Evolutionary conservation across 2,113 vertebrate genomes (phyloP), one percentile per base, ranked within the genome.

Genomic region (Chitala chitala): DNA sequence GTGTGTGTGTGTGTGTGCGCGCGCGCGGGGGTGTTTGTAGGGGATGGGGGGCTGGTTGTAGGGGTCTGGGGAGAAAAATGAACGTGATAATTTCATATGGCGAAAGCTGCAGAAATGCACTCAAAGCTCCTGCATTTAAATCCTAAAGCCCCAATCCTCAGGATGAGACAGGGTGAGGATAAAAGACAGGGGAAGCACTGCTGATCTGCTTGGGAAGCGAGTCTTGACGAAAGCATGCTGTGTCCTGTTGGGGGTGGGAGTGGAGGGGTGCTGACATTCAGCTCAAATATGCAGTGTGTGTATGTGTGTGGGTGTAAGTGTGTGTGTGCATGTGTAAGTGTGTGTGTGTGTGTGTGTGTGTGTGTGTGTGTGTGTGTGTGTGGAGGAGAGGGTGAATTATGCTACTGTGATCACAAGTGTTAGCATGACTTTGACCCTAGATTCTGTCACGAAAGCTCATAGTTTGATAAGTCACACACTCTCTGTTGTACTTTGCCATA

Each of bases 11-110:
- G n/a, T n/a, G n/a, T n/a, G n/a, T n/a, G n/a, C n/a, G n/a, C n/a
- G n/a, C n/a, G n/a, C 76, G 38, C 78, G 86, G 85, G 83, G 82
- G 76, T 79, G 79, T 48, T 29, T 7, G 85, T 83, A 82, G 85
- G 82, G 82, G 74, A 17, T 75, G 82, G 78, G 13, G 20, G 6
- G 78, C 72, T 77, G 72, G 68, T 55, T 40, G 73, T 58, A 51
- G 40, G n/a, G 70, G n/a, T 48, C 61, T 1, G 7, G 20, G 50
- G 44, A 79, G 82, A 73, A 24, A 77, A 73, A 72, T 33, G 29
- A 58, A 71, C 33, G 26, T 3, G 22, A 63, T 48, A n/a, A 38
- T 51, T 69, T 69, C 33, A 15, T 51, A 53, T 10, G 15, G 24
- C 24, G 56, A 59, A 50, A 46, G 26, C 24, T 24, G 9, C 8